Percentiles rank a stretch among this genome's conserved stretches.
These are phyloP conservation scores for Diorhabda sublineata DNA, from an alignment of 1,140 invertebrate genomes.

Conservation along the genomic window DNA sequence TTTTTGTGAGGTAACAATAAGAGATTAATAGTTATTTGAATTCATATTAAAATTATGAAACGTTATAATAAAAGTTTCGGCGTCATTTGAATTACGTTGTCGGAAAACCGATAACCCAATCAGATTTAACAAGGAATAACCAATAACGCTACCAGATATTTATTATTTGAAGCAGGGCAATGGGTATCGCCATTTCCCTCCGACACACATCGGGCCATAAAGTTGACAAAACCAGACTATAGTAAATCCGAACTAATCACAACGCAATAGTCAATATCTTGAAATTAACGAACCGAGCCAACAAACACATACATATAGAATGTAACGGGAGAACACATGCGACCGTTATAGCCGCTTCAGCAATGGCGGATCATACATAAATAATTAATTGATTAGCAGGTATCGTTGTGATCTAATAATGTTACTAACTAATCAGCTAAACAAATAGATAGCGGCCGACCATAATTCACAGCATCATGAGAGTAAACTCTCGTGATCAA, in stretches of 20 bases:
- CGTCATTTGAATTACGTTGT: too few relatives aligned
- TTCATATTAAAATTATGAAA: too few relatives aligned
- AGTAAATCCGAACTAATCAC: constrained; percentile 23
- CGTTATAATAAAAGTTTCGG: too few relatives aligned
- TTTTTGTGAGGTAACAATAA: too few relatives aligned
- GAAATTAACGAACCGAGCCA: constrained; percentile 34
- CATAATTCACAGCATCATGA: constrained; percentile 47
- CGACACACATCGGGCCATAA: constrained; percentile 17
- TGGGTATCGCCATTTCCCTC: neutral
- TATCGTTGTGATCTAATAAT: constrained; percentile 48
- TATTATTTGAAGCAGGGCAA: too few relatives aligned
- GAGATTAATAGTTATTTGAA: too few relatives aligned
- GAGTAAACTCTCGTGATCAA: constrained; percentile 43
- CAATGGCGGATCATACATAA: constrained; percentile 44
- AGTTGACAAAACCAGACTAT: constrained; percentile 22
- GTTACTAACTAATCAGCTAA: constrained; percentile 49
- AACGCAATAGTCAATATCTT: constrained; percentile 33
- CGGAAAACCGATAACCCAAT: too few relatives aligned
- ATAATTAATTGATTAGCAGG: constrained; percentile 49
- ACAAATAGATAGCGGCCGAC: constrained; percentile 48
- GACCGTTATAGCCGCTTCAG: constrained; percentile 8
- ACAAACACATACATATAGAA: constrained; percentile 5
- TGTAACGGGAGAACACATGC: neutral
- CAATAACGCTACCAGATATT: too few relatives aligned
- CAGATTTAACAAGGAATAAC: too few relatives aligned